phyloP scores from a whole-genome alignment of 2,888 invertebrate species.

The Deroplatys truncata region DNA sequence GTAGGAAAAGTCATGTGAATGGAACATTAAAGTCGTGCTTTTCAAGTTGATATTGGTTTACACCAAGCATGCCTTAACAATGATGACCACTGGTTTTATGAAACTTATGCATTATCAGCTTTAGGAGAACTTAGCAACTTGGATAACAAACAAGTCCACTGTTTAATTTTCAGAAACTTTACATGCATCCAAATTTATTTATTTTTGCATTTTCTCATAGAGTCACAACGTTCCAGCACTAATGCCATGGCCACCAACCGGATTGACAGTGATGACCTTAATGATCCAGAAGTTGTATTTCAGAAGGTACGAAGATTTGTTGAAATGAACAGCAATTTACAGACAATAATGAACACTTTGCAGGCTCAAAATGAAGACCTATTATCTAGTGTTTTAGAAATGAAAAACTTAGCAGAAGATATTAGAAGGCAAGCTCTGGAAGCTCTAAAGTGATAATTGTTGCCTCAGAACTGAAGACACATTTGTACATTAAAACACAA shows the following conservation, averaged over 20 bases:
- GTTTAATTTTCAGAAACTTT: too few species aligned
- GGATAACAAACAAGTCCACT: too few species aligned
- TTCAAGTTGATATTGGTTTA: too few species aligned
- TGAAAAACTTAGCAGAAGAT: conserved; percentile 42
- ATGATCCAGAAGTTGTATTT: conserved; percentile 37
- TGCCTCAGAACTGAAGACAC: too few species aligned
- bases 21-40: too few species aligned
- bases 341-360: conserved; percentile 38
- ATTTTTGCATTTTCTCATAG: neutral
- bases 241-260: neutral
- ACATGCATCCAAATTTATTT: too few species aligned
- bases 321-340: conserved; percentile 40
- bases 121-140: too few species aligned
- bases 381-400: conserved; percentile 38
- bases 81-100: too few species aligned
- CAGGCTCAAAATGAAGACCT: conserved; percentile 38
- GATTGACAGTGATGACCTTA: neutral
- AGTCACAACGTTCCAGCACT: neutral
- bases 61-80: too few species aligned
- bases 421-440: conserved; percentile 44
- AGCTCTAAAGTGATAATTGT: conserved; percentile 38
- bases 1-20: too few species aligned
- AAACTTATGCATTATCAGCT: too few species aligned
- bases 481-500: too few species aligned
- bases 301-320: conserved; percentile 36